phyloP scores from a whole-genome alignment of 2,113 vertebrate species.

The Myiopsitta monachus region DNA sequence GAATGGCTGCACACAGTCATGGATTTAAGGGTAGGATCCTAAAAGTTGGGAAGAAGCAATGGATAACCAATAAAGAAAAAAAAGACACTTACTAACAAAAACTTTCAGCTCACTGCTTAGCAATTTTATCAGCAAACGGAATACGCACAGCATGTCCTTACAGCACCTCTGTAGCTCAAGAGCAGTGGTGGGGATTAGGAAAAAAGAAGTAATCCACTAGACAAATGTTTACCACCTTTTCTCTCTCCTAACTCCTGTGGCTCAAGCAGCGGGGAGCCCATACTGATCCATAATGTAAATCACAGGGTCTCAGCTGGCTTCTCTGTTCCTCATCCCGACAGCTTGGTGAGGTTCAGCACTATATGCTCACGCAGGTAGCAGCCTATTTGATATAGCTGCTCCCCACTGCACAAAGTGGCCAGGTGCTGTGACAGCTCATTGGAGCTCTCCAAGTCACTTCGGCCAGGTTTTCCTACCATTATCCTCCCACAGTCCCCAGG shows the following conservation, averaged over 20 bases:
- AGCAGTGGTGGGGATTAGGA: background rate
- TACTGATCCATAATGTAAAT: background rate
- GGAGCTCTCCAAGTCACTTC: slow-evolving; percentile 40
- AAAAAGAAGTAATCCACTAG: background rate
- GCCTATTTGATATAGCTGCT: slow-evolving; percentile 21
- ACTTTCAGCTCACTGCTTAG: background rate
- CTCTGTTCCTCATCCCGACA: background rate
- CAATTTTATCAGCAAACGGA: background rate
- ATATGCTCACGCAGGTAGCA: background rate
- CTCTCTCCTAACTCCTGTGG: background rate
- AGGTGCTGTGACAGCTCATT: slow-evolving; percentile 52
- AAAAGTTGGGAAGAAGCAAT: background rate
- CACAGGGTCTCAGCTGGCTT: background rate
- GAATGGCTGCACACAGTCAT: background rate
- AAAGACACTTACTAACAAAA: background rate
- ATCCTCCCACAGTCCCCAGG: slow-evolving; percentile 47
- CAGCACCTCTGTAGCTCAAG: background rate
- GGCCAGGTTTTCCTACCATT: slow-evolving; percentile 43
- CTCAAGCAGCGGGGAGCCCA: background rate
- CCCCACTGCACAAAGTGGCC: slow-evolving; percentile 32
- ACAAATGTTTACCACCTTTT: slow-evolving; percentile 18
- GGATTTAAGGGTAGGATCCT: background rate
- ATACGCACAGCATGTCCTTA: background rate
- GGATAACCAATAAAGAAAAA: background rate
- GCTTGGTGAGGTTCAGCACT: background rate